These are phyloP conservation scores for Machimus rusticus DNA, from an alignment of 2,888 invertebrate species.

Conservation along the genomic window DNA sequence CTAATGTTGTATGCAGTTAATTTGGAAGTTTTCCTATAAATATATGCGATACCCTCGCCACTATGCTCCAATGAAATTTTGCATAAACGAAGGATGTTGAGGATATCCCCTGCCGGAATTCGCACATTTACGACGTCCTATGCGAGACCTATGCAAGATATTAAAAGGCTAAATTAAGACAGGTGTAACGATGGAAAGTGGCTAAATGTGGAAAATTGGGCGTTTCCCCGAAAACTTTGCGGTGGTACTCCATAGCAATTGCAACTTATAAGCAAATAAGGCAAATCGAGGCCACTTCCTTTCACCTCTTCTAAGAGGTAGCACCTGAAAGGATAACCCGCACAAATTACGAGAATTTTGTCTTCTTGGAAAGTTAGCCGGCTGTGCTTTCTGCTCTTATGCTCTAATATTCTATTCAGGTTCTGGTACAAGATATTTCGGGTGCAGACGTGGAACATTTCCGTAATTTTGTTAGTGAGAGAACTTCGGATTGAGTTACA, in stretches of 20 bases:
- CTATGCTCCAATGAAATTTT: not conserved
- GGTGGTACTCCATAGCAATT: not conserved
- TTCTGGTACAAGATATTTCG: not conserved
- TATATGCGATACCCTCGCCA: not conserved
- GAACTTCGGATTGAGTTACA: not conserved
- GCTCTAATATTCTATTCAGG: not conserved
- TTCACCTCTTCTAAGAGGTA: not conserved
- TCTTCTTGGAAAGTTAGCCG: not conserved
- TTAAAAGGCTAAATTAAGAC: constrained; percentile 11
- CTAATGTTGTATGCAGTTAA: constrained; percentile 32
- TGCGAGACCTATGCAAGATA: not conserved
- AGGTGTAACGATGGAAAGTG: not conserved
- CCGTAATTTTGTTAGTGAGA: not conserved
- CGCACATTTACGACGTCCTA: not conserved
- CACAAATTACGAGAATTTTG: not conserved
- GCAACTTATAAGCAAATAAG: not conserved
- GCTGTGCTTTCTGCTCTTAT: not conserved
- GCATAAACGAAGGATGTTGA: constrained; percentile 4
- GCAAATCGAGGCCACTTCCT: not conserved
- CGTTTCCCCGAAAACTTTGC: not conserved
- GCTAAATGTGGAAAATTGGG: not conserved
- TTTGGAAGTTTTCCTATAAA: constrained; percentile 22
- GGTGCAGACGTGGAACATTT: not conserved
- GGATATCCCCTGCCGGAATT: not conserved
- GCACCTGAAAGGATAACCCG: not conserved